Percentiles rank a stretch among this genome's conserved stretches.
Evolutionary conservation across 2,797 vertebrate species (phyloP).

Genomic region (Pseudocheirus occidentalis): DNA sequence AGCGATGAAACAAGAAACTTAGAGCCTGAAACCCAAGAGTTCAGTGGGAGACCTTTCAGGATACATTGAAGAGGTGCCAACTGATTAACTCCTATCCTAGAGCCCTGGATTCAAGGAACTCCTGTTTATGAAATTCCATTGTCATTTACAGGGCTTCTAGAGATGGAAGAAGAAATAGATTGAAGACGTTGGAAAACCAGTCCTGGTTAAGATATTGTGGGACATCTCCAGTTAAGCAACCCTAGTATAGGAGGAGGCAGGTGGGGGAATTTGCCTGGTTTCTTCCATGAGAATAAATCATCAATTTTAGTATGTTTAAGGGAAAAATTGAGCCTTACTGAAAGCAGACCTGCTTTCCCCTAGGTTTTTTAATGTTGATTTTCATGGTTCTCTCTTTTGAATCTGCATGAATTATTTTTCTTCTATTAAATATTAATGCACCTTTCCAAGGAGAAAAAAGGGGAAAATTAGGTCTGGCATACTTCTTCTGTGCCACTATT

Average conservation of each 20-base stretch:
- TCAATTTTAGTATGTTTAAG: slow-evolving; percentile 44
- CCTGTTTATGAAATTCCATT: slow-evolving; percentile 2
- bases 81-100: not conserved
- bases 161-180: slow-evolving; percentile 51
- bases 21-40: not conserved
- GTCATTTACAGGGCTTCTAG: not conserved
- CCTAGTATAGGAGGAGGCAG: slow-evolving; percentile 55
- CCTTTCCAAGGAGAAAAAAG: slow-evolving; percentile 67
- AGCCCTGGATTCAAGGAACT: not conserved
- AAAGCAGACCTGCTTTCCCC: slow-evolving; percentile 47
- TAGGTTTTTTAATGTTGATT: slow-evolving; percentile 60
- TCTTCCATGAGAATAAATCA: slow-evolving; percentile 38
- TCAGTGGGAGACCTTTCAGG: not conserved
- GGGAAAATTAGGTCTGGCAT: slow-evolving; percentile 67
- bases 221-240: slow-evolving; percentile 59
- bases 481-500: slow-evolving; percentile 59
- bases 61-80: not conserved
- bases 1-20: not conserved
- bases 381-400: slow-evolving; percentile 70
- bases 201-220: slow-evolving; percentile 25
- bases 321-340: slow-evolving; percentile 49
- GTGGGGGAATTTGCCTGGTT: slow-evolving; percentile 59
- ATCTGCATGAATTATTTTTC: slow-evolving; percentile 80
- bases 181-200: slow-evolving; percentile 19
- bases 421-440: slow-evolving; percentile 80